A percentile compares a stretch with the other conserved stretches of the same genome.
Evolutionary conservation across 2,888 invertebrate genomes (phyloP).

Genomic region (Netelia virgata): DNA sequence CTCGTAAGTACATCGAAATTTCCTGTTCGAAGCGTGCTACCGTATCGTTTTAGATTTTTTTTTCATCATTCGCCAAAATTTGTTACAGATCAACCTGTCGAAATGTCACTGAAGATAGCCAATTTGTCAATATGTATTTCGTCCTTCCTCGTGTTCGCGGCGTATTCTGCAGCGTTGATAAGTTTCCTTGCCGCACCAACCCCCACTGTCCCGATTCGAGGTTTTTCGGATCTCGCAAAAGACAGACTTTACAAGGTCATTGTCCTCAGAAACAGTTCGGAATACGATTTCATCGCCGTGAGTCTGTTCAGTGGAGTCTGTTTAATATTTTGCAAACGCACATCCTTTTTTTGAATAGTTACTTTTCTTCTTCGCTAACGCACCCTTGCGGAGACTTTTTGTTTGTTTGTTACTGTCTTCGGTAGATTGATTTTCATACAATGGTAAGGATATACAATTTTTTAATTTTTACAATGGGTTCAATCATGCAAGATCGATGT

Average conservation of each 20-base stretch:
- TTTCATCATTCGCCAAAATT: not conserved
- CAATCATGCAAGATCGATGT: too few relatives aligned
- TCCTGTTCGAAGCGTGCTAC: too few relatives aligned
- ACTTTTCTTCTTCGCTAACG: too few relatives aligned
- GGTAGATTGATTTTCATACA: too few relatives aligned
- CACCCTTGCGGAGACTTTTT: too few relatives aligned
- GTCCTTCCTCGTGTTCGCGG: slow-evolving; percentile 75
- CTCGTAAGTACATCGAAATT: slow-evolving; percentile 64
- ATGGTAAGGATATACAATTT: too few relatives aligned
- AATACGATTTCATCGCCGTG: slow-evolving; percentile 75
- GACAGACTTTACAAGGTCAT: slow-evolving; percentile 77
- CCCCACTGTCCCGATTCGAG: slow-evolving; percentile 75
- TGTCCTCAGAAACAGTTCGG: slow-evolving; percentile 73
- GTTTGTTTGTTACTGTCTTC: too few relatives aligned
- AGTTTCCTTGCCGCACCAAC: slow-evolving; percentile 62
- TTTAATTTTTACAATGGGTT: too few relatives aligned
- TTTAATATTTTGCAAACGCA: not conserved
- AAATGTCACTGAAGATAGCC: slow-evolving; percentile 75
- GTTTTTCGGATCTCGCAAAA: slow-evolving; percentile 74
- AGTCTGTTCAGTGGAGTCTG: slow-evolving; percentile 61
- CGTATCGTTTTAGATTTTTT: too few relatives aligned
- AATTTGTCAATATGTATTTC: slow-evolving; percentile 77
- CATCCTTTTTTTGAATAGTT: too few relatives aligned
- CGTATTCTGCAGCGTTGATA: slow-evolving; percentile 77
- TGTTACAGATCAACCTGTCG: slow-evolving; percentile 73